Percentiles rank a stretch among this genome's conserved stretches.
phyloP scores from a whole-genome alignment of 2,113 vertebrate species.

The Gila orcuttii region DNA sequence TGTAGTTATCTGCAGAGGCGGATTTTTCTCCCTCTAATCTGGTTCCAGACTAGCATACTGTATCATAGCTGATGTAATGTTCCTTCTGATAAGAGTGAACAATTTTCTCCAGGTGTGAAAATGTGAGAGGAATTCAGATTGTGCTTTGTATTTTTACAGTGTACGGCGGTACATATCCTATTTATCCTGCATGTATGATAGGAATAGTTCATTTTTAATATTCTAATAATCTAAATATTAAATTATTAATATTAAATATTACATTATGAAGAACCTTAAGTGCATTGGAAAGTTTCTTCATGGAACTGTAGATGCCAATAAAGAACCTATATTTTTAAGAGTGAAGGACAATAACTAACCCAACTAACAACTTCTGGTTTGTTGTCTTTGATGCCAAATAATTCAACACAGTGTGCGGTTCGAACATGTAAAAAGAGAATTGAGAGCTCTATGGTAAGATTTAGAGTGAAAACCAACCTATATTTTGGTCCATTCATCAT shows the following conservation, averaged over 20 bases:
- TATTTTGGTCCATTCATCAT: background rate
- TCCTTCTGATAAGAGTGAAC: constrained; percentile 6
- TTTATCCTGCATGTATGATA: background rate
- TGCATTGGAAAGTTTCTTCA: no score
- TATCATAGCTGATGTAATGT: constrained; percentile 13
- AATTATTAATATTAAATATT: no score
- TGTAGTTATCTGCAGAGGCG: constrained; percentile 18
- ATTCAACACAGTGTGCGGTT: background rate
- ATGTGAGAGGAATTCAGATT: constrained; percentile 7
- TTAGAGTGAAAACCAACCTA: no score
- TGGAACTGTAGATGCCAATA: no score
- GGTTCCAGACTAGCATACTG: constrained; percentile 28
- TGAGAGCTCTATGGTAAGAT: no score
- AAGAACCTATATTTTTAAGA: no score
- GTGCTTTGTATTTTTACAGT: background rate
- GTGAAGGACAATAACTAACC: background rate
- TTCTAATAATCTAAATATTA: no score
- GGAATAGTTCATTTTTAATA: background rate
- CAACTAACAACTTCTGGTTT: background rate
- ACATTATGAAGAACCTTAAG: no score
- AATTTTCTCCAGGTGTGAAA: constrained; percentile 17
- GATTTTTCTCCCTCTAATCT: constrained; percentile 37
- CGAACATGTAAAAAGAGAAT: background rate
- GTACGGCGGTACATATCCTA: no score
- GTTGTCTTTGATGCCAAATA: background rate